phyloP scores from a whole-genome alignment of 1,140 invertebrate species.

The Heliconius himera region DNA sequence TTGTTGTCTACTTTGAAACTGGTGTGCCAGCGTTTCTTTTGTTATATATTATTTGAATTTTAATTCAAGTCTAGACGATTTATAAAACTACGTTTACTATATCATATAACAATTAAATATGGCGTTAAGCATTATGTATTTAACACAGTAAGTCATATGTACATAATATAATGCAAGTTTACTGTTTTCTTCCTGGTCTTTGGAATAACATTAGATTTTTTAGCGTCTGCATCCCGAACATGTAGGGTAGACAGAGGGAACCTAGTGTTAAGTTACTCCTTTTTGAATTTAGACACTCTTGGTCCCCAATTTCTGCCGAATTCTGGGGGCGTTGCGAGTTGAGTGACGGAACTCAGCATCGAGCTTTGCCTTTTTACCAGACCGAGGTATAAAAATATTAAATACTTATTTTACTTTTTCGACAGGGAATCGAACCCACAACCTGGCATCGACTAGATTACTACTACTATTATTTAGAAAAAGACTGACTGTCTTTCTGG shows the following conservation, averaged over 20 bases:
- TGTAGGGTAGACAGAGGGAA: no score
- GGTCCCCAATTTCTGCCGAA: no score
- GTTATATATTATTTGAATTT: slow-evolving; percentile 22
- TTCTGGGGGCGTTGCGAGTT: no score
- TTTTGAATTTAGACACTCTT: no score
- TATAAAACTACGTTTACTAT: slow-evolving; percentile 2
- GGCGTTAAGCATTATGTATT: not conserved
- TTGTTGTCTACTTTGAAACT: slow-evolving; percentile 16
- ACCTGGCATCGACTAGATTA: not conserved
- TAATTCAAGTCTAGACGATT: slow-evolving; percentile 9
- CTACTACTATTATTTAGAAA: not conserved
- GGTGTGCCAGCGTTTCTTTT: slow-evolving; percentile 26
- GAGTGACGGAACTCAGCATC: no score
- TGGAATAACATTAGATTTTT: not conserved
- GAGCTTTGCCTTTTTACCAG: no score
- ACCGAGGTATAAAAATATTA: no score
- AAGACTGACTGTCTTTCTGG: not conserved
- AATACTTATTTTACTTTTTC: no score
- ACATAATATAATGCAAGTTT: not conserved
- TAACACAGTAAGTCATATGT: not conserved
- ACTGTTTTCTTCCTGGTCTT: not conserved
- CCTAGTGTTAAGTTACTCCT: no score
- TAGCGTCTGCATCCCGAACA: no score
- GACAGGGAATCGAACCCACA: no score
- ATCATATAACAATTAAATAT: not conserved